Conservation (phyloP, 2,797 vertebrate genomes). For the Acrocephalus scirpaceus region DNA sequence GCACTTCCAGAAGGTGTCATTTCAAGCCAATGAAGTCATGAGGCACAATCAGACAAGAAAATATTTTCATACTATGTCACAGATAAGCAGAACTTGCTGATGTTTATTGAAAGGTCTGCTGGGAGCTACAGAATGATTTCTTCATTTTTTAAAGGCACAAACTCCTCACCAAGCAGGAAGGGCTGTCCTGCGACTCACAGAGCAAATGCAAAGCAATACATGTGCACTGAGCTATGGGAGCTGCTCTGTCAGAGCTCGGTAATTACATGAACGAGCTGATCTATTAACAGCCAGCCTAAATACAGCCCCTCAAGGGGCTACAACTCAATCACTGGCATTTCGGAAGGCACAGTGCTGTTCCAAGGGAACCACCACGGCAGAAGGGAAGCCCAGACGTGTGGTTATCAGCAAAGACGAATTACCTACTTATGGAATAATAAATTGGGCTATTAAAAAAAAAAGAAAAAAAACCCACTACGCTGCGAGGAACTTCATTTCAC, state of each 20-base stretch:
- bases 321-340: background rate
- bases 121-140: background rate
- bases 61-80: constrained; percentile 1
- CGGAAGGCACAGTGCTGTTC: background rate
- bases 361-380: background rate
- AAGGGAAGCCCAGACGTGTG: background rate
- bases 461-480: background rate
- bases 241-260: background rate
- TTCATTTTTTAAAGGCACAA: background rate
- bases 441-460: background rate
- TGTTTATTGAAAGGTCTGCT: background rate
- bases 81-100: background rate
- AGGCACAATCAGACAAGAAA: constrained; percentile 39
- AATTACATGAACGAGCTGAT: constrained; percentile 28
- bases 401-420: constrained; percentile 18
- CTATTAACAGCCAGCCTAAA: constrained; percentile 48
- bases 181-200: background rate
- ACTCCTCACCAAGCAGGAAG: background rate
- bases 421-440: background rate
- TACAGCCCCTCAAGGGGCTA: constrained; percentile 38
- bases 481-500: constrained; percentile 6
- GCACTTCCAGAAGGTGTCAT: background rate
- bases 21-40: constrained; percentile 46
- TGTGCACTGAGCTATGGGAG: background rate
- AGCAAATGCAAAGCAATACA: background rate